phyloP scores from a whole-genome alignment of 2,888 invertebrate species.

The Machimus atricapillus region DNA sequence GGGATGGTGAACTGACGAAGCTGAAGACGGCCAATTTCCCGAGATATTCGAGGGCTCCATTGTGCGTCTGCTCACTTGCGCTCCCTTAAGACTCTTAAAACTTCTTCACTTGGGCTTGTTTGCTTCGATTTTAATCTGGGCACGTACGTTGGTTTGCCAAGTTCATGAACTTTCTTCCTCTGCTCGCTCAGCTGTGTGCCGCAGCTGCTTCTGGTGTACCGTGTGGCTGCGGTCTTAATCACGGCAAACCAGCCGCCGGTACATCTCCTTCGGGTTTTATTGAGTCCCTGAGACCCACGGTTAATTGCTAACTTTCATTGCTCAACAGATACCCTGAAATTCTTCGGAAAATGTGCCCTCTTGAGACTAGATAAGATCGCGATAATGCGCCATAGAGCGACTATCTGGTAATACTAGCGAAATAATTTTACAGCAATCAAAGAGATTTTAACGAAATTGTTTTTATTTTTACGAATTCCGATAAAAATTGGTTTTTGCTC shows the following conservation, averaged over 20 bases:
- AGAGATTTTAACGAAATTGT: background rate
- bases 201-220: background rate
- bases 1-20: background rate
- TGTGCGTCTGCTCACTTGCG: background rate
- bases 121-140: background rate
- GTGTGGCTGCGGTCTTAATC: conserved; percentile 49
- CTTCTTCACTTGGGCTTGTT: background rate
- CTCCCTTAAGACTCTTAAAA: background rate
- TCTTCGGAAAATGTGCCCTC: background rate
- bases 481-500: background rate
- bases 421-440: background rate
- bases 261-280: background rate
- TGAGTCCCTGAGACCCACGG: background rate
- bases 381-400: background rate
- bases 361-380: background rate
- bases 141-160: conserved; percentile 61
- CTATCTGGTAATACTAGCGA: background rate
- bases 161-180: conserved; percentile 53
- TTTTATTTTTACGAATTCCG: background rate
- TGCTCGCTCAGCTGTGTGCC: conserved; percentile 47
- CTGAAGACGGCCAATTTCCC: background rate
- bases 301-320: conserved; percentile 23
- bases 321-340: background rate
- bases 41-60: background rate
- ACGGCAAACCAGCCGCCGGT: background rate